Evolutionary conservation across 53 echinoderm and acorn worm species (phyloP), one percentile per base, ranked within the genome.

Genomic region (Antedon mediterranea): DNA sequence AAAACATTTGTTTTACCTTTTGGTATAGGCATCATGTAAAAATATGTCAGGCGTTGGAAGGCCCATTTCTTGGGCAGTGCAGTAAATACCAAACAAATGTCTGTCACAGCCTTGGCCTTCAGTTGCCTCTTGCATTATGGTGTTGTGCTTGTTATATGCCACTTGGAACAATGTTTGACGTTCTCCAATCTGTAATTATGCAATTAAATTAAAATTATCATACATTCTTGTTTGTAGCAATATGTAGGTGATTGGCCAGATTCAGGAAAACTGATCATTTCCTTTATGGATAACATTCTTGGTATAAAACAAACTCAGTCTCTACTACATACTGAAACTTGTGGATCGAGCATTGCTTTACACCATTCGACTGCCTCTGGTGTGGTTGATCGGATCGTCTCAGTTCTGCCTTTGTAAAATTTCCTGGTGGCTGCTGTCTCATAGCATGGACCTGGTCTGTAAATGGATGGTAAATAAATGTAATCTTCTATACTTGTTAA

Each of bases 371-470:
- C 76, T 30, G 83, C 83, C 71, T 94, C 90, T 5, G 32, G 74
- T 6, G 90, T 86, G 34, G 90, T 90, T 11, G 87, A 79, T 32
- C 94, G 81, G 31, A 89, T 71, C 8, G 94, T 94, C 8, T 88
- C 94, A 33, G 94, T 94, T 0, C 94, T 73, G 13, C 94, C 94
- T 33, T 90, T 90, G 44, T 94, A 94, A 78, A 83, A 94, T 75
- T 94, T 86, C 28, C 94, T 71, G 71, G 90, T 90, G 20, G 90
- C 87, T 28, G 87, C 94, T 0, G 94, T 94, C 72, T 94, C 94
- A 83, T 94, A 94, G 3, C 88, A 83, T 29, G 90, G 78, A 23
- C 73, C 94, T 43, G 85, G 89, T 34, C 94, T 93, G 72, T 91
- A 3, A 71, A 79, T 5, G 41, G 13, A 41, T 41, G 13, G 13